Evolutionary conservation across 2,113 vertebrate genomes (phyloP).

Genomic region (Trachemys scripta): DNA sequence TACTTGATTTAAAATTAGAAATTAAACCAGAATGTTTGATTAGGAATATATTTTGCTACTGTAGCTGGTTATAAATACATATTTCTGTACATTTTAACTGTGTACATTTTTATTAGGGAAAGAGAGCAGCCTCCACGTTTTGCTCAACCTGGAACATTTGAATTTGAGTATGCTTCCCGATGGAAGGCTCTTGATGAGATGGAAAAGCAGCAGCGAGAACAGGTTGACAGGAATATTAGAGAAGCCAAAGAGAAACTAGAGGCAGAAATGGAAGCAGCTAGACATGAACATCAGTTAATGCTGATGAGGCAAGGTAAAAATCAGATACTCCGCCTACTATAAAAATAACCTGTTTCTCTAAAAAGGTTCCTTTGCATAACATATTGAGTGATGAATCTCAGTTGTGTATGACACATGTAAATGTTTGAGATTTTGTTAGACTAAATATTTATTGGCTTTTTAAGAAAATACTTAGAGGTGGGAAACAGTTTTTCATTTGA

Average conservation of each 20-base stretch:
- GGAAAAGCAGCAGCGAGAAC: constrained; percentile 95
- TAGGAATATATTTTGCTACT: not conserved
- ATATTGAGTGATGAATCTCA: not conserved
- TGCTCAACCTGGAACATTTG: constrained; percentile 97
- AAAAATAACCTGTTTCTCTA: not conserved
- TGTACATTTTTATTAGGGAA: constrained; percentile 83
- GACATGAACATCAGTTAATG: constrained; percentile 98
- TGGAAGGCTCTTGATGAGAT: constrained; percentile 98
- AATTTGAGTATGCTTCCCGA: constrained; percentile 97
- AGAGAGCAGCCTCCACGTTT: constrained; percentile 92
- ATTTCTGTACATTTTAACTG: constrained; percentile 59
- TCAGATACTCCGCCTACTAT: constrained; percentile 6
- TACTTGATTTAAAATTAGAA: not conserved
- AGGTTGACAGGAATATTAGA: constrained; percentile 94
- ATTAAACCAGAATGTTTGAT: not conserved
- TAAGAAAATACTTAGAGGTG: not conserved
- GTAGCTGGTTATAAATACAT: constrained; percentile 31
- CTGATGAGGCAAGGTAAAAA: constrained; percentile 96
- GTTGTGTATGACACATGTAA: not conserved
- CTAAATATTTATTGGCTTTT: not conserved
- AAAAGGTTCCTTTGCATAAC: not conserved
- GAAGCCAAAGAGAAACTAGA: constrained; percentile 98
- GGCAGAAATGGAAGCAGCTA: constrained; percentile 97
- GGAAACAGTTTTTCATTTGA: not conserved
- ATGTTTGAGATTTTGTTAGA: not conserved